phyloP scores from a whole-genome alignment of 2,113 vertebrate genomes.

The Cariama cristata region DNA sequence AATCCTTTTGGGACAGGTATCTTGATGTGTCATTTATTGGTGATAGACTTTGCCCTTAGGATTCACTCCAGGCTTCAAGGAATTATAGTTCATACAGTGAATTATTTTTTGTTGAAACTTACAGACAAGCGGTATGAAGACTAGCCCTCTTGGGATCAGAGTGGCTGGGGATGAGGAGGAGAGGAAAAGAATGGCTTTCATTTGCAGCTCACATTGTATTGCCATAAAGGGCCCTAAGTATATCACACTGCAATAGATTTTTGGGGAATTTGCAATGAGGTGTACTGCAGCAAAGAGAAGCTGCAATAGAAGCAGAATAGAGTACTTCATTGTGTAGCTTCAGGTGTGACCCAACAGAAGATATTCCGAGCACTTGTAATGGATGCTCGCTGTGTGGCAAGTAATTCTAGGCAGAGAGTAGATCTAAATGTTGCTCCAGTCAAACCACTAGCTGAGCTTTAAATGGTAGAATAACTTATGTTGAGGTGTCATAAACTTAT shows the following conservation, averaged over 20 bases:
- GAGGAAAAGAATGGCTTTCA: conserved; percentile 14
- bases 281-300: not conserved
- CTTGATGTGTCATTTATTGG: conserved; percentile 2
- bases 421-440: not conserved
- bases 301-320: not conserved
- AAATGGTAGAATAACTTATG: not conserved
- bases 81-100: not conserved
- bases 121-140: not conserved
- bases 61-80: not conserved
- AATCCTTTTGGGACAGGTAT: conserved; percentile 15
- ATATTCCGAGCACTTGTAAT: not conserved
- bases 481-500: not conserved
- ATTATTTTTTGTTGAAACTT: conserved; percentile 31
- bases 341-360: not conserved
- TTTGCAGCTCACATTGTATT: not conserved
- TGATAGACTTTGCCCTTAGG: conserved; percentile 15
- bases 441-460: not conserved
- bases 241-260: conserved; percentile 9
- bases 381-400: not conserved
- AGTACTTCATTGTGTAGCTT: not conserved
- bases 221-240: not conserved
- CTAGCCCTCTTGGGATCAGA: not conserved
- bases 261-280: not conserved
- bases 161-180: not conserved
- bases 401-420: not conserved